Evolutionary conservation across 2,888 invertebrate species (phyloP).

Genomic region (Liodrosophila aerea): DNA sequence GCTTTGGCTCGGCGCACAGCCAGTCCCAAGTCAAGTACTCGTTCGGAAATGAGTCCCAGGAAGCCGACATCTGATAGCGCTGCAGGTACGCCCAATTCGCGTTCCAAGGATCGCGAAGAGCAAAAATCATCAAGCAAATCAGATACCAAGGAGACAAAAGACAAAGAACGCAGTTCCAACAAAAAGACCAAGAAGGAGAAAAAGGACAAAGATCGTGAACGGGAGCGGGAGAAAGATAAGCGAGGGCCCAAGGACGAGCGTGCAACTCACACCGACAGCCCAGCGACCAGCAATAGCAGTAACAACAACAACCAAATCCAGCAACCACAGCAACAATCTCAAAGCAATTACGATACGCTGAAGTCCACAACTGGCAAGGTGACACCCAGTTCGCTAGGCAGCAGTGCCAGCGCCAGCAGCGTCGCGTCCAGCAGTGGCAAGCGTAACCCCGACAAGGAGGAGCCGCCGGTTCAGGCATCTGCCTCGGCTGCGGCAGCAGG

Average conservation of each 20-base stretch:
- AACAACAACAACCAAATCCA: slow-evolving; percentile 1
- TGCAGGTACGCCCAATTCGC: slow-evolving; percentile 46
- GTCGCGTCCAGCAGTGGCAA: slow-evolving; percentile 43
- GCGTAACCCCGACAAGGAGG: slow-evolving; percentile 54
- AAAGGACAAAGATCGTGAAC: slow-evolving; percentile 85
- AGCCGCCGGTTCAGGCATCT: slow-evolving; percentile 4
- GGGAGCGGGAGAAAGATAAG: slow-evolving; percentile 81
- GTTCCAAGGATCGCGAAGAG: slow-evolving; percentile 71
- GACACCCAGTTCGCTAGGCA: slow-evolving; percentile 62
- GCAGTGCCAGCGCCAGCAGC: slow-evolving; percentile 53
- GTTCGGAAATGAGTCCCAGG: slow-evolving; percentile 61
- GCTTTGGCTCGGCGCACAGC: slow-evolving; percentile 57
- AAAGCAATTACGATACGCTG: slow-evolving; percentile 29
- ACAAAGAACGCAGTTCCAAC: slow-evolving; percentile 76
- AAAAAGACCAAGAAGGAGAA: slow-evolving; percentile 84
- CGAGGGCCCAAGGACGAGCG: slow-evolving; percentile 61
- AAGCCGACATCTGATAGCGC: slow-evolving; percentile 34
- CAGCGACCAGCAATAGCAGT: slow-evolving; percentile 29
- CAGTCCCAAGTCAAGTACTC: slow-evolving; percentile 56
- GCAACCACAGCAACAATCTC: slow-evolving; percentile 30
- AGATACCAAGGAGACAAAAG: slow-evolving; percentile 64
- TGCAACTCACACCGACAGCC: slow-evolving; percentile 38
- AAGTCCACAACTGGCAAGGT: slow-evolving; percentile 51
- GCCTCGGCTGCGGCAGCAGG: not conserved
- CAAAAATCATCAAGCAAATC: slow-evolving; percentile 53